Evolutionary conservation across 2,797 vertebrate species (phyloP).

Genomic region (Halcyon smyrnensis): DNA sequence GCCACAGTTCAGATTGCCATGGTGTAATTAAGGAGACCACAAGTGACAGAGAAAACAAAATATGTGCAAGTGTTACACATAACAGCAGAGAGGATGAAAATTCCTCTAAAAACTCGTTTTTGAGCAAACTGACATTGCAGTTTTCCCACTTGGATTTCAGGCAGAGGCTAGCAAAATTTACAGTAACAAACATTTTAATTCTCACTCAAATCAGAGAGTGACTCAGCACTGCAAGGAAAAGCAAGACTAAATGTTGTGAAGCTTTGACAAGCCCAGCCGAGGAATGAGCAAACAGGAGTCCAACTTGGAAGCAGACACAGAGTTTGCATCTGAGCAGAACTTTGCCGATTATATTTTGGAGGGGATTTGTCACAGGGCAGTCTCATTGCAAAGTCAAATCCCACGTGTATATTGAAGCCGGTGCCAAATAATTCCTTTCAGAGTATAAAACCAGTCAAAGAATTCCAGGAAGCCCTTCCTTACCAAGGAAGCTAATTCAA

Average conservation of each 20-base stretch:
- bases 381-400: conserved; percentile 26
- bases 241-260: conserved; percentile 59
- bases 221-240: conserved; percentile 67
- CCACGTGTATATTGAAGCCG: background rate
- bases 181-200: conserved; percentile 44
- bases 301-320: conserved; percentile 32
- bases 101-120: background rate
- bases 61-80: background rate
- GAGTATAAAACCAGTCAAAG: background rate
- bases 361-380: background rate
- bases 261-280: conserved; percentile 48
- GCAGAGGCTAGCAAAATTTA: conserved; percentile 43
- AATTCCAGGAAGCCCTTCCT: conserved; percentile 55
- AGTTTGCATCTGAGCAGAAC: conserved; percentile 31
- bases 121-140: background rate
- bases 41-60: background rate
- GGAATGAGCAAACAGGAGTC: conserved; percentile 53
- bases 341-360: conserved; percentile 28
- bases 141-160: conserved; percentile 28
- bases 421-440: conserved; percentile 29
- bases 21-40: conserved; percentile 15
- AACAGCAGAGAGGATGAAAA: background rate
- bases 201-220: conserved; percentile 45
- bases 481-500: conserved; percentile 6
- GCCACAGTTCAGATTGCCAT: background rate